These are phyloP conservation scores for Rhabdophis nuchalis DNA, from an alignment of 2,797 vertebrate species.

Conservation along the genomic window DNA sequence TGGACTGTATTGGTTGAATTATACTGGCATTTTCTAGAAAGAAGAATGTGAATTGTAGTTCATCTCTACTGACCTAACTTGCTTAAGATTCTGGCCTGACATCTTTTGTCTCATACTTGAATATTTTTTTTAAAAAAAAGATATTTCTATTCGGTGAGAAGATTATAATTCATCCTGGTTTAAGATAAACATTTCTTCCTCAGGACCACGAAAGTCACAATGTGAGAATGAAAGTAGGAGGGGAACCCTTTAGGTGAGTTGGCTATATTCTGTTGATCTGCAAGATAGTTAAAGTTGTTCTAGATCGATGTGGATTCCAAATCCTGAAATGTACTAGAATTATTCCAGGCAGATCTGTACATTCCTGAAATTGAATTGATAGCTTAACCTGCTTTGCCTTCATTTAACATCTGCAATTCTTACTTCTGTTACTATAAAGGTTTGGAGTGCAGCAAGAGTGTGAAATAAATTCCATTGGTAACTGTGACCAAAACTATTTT, in stretches of 20 bases:
- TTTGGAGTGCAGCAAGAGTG: not conserved
- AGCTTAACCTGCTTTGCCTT: not conserved
- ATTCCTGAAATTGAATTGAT: not conserved
- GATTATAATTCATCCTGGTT: not conserved
- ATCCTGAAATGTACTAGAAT: not conserved
- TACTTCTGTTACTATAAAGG: not conserved
- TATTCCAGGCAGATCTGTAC: not conserved
- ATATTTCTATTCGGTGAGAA: not conserved
- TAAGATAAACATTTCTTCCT: not conserved
- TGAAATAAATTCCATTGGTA: not conserved
- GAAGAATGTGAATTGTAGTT: not conserved
- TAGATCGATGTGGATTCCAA: not conserved
- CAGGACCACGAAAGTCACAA: not conserved
- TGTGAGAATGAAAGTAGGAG: not conserved
- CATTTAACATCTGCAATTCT: not conserved
- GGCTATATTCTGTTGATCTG: not conserved
- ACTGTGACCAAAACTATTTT: not conserved
- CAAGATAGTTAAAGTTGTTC: not conserved
- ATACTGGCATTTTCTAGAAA: not conserved
- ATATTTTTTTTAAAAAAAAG: not conserved
- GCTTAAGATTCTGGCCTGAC: not conserved
- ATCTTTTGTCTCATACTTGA: not conserved
- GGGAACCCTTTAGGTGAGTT: not conserved
- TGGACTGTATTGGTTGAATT: not conserved
- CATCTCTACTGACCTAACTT: not conserved